phyloP scores from a whole-genome alignment of 92 coral and sea anemone species.

The Virgularia gustaviana region DNA sequence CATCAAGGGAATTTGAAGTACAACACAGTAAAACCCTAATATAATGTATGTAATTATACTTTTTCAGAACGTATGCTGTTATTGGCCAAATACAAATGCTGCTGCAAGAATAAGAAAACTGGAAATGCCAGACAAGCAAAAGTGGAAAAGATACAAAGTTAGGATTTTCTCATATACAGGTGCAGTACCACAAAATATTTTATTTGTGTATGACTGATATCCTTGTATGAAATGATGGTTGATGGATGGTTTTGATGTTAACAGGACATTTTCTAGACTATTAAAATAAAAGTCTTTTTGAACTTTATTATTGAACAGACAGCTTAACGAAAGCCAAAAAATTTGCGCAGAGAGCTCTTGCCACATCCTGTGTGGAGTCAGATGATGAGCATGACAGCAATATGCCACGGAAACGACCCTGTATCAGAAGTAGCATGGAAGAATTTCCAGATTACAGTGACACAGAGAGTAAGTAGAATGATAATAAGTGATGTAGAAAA shows the following conservation, averaged over 20 bases:
- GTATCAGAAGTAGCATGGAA: slow-evolving; percentile 20
- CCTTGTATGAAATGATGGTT: background rate
- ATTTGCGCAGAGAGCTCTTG: slow-evolving; percentile 12
- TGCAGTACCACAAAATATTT: background rate
- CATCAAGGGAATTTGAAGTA: background rate
- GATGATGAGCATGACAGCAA: slow-evolving; percentile 1
- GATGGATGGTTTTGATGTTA: background rate
- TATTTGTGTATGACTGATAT: background rate
- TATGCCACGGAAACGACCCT: slow-evolving; percentile 18
- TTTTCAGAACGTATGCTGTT: background rate
- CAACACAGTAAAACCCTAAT: background rate
- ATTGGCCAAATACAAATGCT: slow-evolving; percentile 9
- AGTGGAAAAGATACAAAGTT: background rate
- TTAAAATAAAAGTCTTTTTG: background rate
- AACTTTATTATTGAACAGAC: background rate
- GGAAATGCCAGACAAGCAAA: slow-evolving; percentile 13
- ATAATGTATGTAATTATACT: background rate
- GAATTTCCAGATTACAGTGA: slow-evolving; percentile 23
- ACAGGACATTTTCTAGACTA: background rate
- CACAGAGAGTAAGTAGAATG: slow-evolving; percentile 9
- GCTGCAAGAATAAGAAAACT: background rate
- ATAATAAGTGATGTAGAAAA: background rate
- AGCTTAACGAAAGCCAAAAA: background rate
- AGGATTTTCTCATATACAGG: slow-evolving; percentile 4
- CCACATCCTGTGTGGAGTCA: slow-evolving; percentile 12